phyloP scores from a whole-genome alignment of 2,113 vertebrate species.

The Carassius gibelio region DNA sequence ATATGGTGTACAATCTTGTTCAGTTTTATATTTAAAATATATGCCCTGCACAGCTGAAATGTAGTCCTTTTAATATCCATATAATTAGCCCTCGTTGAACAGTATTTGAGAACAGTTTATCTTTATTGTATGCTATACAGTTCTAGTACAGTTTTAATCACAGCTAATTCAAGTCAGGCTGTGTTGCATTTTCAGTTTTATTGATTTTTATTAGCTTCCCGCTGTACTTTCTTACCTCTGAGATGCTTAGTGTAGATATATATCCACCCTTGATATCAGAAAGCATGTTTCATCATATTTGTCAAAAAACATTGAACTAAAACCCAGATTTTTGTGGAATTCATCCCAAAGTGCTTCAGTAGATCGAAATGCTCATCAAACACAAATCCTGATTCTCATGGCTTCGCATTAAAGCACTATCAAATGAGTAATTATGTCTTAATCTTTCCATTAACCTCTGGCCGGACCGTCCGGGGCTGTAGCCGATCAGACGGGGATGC shows the following conservation, averaged over 20 bases:
- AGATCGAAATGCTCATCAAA: conserved; percentile 60
- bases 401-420: conserved; percentile 61
- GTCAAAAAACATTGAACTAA: conserved; percentile 58
- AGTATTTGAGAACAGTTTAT: neutral
- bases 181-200: neutral
- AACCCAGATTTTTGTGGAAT: conserved; percentile 63
- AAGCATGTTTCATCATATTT: conserved; percentile 56
- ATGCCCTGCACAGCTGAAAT: neutral
- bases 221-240: neutral
- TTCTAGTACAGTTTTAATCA: neutral
- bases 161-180: neutral
- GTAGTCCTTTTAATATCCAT: neutral
- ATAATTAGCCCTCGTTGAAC: neutral
- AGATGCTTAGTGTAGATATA: neutral
- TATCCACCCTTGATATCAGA: conserved; percentile 31
- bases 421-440: conserved; percentile 68
- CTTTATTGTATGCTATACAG: neutral
- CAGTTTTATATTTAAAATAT: neutral
- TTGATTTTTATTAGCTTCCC: conserved; percentile 16
- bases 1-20: neutral
- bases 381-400: conserved; percentile 62
- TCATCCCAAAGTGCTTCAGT: conserved; percentile 56
- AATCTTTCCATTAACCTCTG: conserved; percentile 78
- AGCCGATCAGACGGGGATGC: conserved; percentile 91
- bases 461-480: conserved; percentile 67